Percentiles rank a stretch among this genome's conserved stretches.
phyloP scores from a whole-genome alignment of 2,888 invertebrate species.

The Ctenicera cuprea region DNA sequence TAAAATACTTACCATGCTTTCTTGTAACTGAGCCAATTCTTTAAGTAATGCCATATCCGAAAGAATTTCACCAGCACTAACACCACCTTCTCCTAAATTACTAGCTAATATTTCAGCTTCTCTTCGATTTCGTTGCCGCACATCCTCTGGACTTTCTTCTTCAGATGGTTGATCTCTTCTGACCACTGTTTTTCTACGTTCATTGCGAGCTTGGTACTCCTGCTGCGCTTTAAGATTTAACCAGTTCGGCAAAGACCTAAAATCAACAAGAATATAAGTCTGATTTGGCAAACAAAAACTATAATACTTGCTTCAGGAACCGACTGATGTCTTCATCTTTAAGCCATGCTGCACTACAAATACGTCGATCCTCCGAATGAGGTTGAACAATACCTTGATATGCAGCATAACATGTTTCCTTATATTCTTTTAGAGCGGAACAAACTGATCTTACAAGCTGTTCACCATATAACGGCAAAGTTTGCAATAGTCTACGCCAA shows the following conservation, averaged over 20 bases:
- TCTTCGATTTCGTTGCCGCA: conserved; percentile 85
- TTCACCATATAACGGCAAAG: conserved; percentile 84
- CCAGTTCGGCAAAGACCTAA: conserved; percentile 86
- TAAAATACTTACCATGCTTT: conserved; percentile 83
- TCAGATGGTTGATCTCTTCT: conserved; percentile 76
- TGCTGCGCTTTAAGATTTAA: conserved; percentile 78
- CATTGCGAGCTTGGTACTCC: conserved; percentile 69
- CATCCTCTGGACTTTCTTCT: conserved; percentile 87
- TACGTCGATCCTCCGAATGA: conserved; percentile 84
- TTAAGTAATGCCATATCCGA: conserved; percentile 88
- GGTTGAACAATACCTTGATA: conserved; percentile 86
- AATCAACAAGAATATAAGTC: not conserved
- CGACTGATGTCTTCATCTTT: conserved; percentile 96
- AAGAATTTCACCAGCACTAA: conserved; percentile 89
- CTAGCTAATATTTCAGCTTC: conserved; percentile 96
- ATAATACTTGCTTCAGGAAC: conserved; percentile 82
- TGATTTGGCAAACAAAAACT: not conserved
- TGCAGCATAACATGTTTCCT: conserved; percentile 83
- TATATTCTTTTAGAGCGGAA: conserved; percentile 82
- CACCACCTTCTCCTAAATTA: conserved; percentile 89
- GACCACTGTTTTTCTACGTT: conserved; percentile 67
- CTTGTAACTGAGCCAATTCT: conserved; percentile 92
- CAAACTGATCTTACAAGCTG: conserved; percentile 84
- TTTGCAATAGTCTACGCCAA: conserved; percentile 80
- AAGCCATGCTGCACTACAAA: conserved; percentile 91